These are phyloP conservation scores for Hemiprocne comata DNA, from an alignment of 2,113 vertebrate genomes.

Conservation along the genomic window DNA sequence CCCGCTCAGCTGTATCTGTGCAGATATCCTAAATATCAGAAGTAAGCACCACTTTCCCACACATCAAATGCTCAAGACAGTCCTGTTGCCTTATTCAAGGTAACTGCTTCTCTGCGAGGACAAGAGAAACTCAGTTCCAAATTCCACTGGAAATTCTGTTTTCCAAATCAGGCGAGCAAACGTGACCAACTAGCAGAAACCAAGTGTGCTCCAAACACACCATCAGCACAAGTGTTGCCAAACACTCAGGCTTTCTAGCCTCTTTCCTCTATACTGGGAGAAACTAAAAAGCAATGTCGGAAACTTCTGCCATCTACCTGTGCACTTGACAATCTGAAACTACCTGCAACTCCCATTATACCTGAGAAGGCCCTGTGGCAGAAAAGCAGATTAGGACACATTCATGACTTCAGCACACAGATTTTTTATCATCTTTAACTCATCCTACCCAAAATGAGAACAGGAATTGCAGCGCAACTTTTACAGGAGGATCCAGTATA, in stretches of 20 bases:
- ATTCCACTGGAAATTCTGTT: neutral
- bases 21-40: neutral
- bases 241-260: neutral
- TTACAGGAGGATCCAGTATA: neutral
- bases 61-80: neutral
- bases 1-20: neutral
- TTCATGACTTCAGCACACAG: neutral
- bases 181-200: neutral
- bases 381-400: neutral
- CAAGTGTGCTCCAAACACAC: neutral
- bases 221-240: neutral
- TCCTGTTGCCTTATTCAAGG: neutral
- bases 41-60: neutral
- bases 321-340: neutral
- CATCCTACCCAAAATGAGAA: neutral
- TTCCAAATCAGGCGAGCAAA: neutral
- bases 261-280: neutral
- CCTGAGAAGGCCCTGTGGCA: neutral
- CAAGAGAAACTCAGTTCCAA: neutral
- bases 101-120: neutral
- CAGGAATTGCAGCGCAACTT: neutral
- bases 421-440: neutral
- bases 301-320: neutral
- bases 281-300: neutral
- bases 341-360: neutral